Base-by-base conservation (phyloP, 1,140 invertebrate species). In the Brachionus rotundiformis region DNA sequence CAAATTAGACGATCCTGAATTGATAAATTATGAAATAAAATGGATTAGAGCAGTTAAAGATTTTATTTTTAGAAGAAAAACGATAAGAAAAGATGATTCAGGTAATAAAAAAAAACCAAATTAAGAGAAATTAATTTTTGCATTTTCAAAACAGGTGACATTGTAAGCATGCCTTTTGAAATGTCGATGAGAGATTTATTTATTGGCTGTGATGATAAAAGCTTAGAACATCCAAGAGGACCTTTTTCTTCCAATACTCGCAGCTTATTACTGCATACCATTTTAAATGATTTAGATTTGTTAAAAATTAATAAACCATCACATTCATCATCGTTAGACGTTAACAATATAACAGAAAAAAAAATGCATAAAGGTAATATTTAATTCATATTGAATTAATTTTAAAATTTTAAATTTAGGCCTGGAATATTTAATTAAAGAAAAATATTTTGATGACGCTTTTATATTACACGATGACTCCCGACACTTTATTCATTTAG, bases 401-500 rank as follows among this genome's bases (percentile, higher is more conserved):
- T 36, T 36, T 36, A 36, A 36, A 36, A 36, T 68, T 68, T 23
- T 36, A 68, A 11, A 2, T 36, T 41, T 2, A 54, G 76, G 76
- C 1, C 5, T 79, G 19, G 76, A 19, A 11, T 79, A 54, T 41
- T 25, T 79, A 11, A 25, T 79, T 16, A 19, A 79, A 39, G 25
- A 79, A 8, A 79, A 79, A 8, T 59, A 59, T 79, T 79, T 79
- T 33, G 76, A 79, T 19, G 76, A 79, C 59, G 76, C 76, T 39
- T 63, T 79, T 19, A 59, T 79, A 31, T 59, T 79, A 36, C 76
- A 79, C 23, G 76, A 79, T 39, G 76, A 79, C 25, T 33, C 47
- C 7, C 54, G n/a, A 11, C 47, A 59, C 59, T 79, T n/a, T 63
- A 39, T 59, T 19, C 76, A 79, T 41, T 79, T 79, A n/a, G 16